Percentiles rank a stretch among this genome's conserved stretches.
Evolutionary conservation across 2,888 invertebrate species (phyloP).

Genomic region (Saturnia japonica): DNA sequence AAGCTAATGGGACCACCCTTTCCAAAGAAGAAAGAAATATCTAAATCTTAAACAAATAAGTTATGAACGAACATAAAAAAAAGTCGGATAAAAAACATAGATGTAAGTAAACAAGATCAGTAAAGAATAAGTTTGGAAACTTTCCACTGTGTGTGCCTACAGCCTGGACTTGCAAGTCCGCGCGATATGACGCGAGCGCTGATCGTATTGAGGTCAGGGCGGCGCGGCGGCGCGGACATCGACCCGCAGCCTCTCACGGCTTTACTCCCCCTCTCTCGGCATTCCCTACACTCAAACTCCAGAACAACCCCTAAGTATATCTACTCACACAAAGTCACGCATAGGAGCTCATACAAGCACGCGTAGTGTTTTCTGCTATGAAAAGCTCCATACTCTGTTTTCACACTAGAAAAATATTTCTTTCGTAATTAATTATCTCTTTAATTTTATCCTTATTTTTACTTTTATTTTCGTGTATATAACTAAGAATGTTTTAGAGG

Average conservation of each 20-base stretch:
- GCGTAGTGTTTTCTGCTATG: not conserved
- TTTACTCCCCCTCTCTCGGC: slow-evolving; percentile 35
- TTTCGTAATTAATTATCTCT: not conserved
- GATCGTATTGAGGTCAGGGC: slow-evolving; percentile 78
- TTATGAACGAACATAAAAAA: too few species aligned
- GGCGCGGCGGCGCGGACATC: slow-evolving; percentile 80
- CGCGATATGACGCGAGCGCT: slow-evolving; percentile 79
- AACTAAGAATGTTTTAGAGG: not conserved
- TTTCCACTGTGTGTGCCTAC: slow-evolving; percentile 68
- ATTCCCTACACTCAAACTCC: slow-evolving; percentile 5
- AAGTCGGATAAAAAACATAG: too few species aligned
- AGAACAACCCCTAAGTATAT: not conserved
- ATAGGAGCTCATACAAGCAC: not conserved
- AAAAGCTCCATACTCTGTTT: not conserved
- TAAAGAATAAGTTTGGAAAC: slow-evolving; percentile 47
- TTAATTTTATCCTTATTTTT: not conserved
- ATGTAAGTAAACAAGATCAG: not conserved
- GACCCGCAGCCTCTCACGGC: slow-evolving; percentile 69
- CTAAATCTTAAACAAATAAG: too few species aligned
- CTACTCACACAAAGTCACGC: not conserved
- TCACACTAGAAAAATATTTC: not conserved
- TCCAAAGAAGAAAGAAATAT: too few species aligned
- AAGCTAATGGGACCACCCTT: too few species aligned
- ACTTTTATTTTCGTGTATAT: not conserved
- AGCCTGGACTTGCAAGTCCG: slow-evolving; percentile 75